phyloP scores from a whole-genome alignment of 2,113 vertebrate genomes.

The Solea solea region DNA sequence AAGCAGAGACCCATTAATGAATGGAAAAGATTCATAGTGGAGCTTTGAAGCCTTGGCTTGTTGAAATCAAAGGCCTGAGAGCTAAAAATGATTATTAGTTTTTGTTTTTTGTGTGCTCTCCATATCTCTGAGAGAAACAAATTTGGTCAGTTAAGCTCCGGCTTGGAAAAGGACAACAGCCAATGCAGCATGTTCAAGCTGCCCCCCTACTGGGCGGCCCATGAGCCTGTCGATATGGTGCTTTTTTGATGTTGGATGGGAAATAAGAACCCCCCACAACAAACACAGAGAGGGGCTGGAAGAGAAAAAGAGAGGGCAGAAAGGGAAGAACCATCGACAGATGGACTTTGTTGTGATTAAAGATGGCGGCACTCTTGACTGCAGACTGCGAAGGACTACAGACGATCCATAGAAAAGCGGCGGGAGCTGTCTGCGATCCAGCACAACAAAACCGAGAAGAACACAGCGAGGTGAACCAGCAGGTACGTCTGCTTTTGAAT shows the following conservation, averaged over 20 bases:
- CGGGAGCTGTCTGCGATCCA: slow-evolving; percentile 71
- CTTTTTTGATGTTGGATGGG: slow-evolving; percentile 80
- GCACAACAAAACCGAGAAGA: slow-evolving; percentile 67
- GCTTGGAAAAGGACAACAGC: slow-evolving; percentile 81
- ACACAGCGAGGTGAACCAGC: slow-evolving; percentile 70
- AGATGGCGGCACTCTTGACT: slow-evolving; percentile 83
- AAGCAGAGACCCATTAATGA: slow-evolving; percentile 25
- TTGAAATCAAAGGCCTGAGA: slow-evolving; percentile 87
- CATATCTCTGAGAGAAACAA: slow-evolving; percentile 69
- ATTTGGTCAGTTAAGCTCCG: slow-evolving; percentile 70
- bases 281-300: slow-evolving; percentile 72
- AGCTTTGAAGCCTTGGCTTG: slow-evolving; percentile 84
- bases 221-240: slow-evolving; percentile 84
- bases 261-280: slow-evolving; percentile 80
- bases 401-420: slow-evolving; percentile 69
- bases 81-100: slow-evolving; percentile 49
- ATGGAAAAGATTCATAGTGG: slow-evolving; percentile 77
- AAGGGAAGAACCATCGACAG: slow-evolving; percentile 80
- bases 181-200: slow-evolving; percentile 83
- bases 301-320: slow-evolving; percentile 78
- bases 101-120: slow-evolving; percentile 56
- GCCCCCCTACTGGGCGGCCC: slow-evolving; percentile 83
- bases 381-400: slow-evolving; percentile 80
- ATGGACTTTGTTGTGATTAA: slow-evolving; percentile 84
- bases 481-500: slow-evolving; percentile 71